Evolutionary conservation across 1,140 invertebrate species (phyloP), one percentile per base, ranked within the genome.

Genomic region (Triops cancriformis): DNA sequence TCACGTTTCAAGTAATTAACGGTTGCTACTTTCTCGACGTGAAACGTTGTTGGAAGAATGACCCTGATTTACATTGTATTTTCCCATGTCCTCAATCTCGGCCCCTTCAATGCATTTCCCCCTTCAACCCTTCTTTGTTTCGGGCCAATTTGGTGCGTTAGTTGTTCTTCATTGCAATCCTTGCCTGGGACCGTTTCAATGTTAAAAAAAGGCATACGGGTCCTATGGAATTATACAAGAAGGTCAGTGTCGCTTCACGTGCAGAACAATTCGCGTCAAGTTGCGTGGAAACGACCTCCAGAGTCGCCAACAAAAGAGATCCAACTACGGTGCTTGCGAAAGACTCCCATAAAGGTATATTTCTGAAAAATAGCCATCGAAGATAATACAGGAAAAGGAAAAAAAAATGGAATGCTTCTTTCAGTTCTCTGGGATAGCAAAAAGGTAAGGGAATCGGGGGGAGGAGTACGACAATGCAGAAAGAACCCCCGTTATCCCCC

Each of bases 211-310:
- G 5, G 51, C 23, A n/a, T 5, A 23, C 14, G 51, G 14, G 51
- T 23, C 23, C 14, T 64, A 6, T 18, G 14, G 14, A n/a, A 1
- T 6, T 23, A 64, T 64, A 14, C 51, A 64, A 64, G 51, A 64
- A 64, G 51, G 51, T 64, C 51, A 64, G 10, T 14, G 23, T 64
- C 14, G 23, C 51, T 6, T 64, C 51, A 64, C 51, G 51, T 64
- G 51, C 51, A 64, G 51, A 64, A 64, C 51, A 64, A 64, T 64
- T 64, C 18, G 51, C 51, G 51, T 64, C 51, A 64, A 64, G 51
- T 64, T 64, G 51, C 51, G 23, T 64, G n/a, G 51, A 23, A 64
- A 64, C 51, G 51, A 64, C 51, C 51, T 64, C 51, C 51, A 64
- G 18, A 64, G 23, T 64, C n/a, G 51, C 51, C 51, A 23, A 9